Conservation (phyloP, 53 echinoderm and acorn worm species). For the Echinarachnius parma region DNA sequence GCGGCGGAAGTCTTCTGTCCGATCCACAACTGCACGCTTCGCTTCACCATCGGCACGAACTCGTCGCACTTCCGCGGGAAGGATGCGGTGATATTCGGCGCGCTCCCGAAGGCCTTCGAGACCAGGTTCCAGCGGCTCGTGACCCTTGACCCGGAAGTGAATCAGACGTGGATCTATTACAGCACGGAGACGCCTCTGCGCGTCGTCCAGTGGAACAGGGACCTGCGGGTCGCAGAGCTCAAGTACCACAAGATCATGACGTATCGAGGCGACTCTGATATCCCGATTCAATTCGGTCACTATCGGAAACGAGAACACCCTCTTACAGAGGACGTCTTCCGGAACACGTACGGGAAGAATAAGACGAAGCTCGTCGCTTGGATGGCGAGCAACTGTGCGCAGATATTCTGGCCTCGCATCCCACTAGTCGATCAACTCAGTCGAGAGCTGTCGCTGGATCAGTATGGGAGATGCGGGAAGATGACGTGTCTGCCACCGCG, state of each 20-base stretch:
- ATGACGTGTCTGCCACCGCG: constrained; percentile 63
- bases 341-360: constrained; percentile 1
- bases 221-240: constrained; percentile 45
- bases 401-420: constrained; percentile 80
- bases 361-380: constrained; percentile 31
- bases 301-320: constrained; percentile 17
- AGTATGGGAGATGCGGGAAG: constrained; percentile 77
- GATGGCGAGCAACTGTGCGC: constrained; percentile 55
- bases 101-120: constrained; percentile 53
- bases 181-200: constrained; percentile 68
- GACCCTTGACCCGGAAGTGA: constrained; percentile 7
- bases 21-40: constrained; percentile 29
- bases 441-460: constrained; percentile 52
- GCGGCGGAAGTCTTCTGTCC: constrained; percentile 37
- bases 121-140: constrained; percentile 21
- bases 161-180: constrained; percentile 59
- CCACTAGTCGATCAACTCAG: constrained; percentile 59
- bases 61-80: constrained; percentile 45
- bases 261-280: constrained; percentile 76
- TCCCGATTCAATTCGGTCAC: constrained; percentile 63
- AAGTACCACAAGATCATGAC: constrained; percentile 88
- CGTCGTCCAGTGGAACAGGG: constrained; percentile 63
- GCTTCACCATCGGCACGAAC: constrained; percentile 43
- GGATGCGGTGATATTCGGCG: constrained; percentile 62
- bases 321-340: constrained; percentile 6